Base-by-base conservation (phyloP, 2,797 vertebrate genomes). In the Hydrophis major region DNA sequence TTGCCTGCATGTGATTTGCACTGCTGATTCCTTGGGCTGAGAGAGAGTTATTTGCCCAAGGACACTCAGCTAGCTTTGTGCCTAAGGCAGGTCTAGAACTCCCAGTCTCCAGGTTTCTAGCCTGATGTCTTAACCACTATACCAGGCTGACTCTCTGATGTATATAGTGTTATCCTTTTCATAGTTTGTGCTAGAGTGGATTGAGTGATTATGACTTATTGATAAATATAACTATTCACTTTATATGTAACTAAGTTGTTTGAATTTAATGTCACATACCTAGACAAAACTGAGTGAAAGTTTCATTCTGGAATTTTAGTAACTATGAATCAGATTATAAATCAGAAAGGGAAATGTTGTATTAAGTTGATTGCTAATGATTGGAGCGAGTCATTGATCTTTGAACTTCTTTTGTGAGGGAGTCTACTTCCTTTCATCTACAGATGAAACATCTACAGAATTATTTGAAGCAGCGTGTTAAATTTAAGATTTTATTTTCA, bases 281-380 rank as follows among this genome's bases (percentile, higher is more conserved):
- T n/a, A 57, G 28, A 91, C 57, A 63, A 89, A 89, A 93, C 13
- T 25, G 11, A 89, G 11, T 47, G 18, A 14, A 47, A 13, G 50
- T 86, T 63, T 89, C 56, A 93, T 57, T 59, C 5, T 91, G 92
- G 60, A 78, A 78, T 88, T 88, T 86, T 69, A 91, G n/a, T 37
- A 86, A 27, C 74, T 53, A 56, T 50, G 87, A 57, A 22, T 66
- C 28, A 91, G 8, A 42, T 25, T 88, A 86, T 89, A 87, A 63
- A 91, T 28, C 28, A 87, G 18, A 47, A 90, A 91, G 50, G 37
- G n/a, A 12, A 63, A 4, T 27, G 10, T 25, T 90, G 25, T 61
- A 89, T 91, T 87, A 66, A 56, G 37, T 59, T 59, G 32, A 27
- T 60, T 69, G n/a, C 6, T 63, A 42, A 56, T 56, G 50, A 32